Base-by-base conservation (phyloP, 1,140 invertebrate species). In the Hirudo medicinalis region DNA sequence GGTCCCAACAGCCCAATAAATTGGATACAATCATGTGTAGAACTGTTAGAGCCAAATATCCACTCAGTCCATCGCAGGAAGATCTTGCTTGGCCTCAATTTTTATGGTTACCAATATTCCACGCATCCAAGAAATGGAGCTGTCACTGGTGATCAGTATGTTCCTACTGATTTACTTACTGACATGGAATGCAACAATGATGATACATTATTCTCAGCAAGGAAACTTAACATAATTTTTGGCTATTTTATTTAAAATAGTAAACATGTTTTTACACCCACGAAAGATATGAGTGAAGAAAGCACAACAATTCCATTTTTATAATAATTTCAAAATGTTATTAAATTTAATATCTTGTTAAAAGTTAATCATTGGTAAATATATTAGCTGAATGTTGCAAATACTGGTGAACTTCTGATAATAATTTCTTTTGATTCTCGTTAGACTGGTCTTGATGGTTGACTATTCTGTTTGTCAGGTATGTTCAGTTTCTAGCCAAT, bases 71-170 rank as follows among this genome's bases (percentile, higher is more conserved):
- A 87, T 75, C 83, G 90, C 69, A 77, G 82, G 9, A 91, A 95
- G 83, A 90, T 96, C 69, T 82, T 95, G 43, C 79, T 94, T 72
- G 94, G 94, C 9, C 78, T 96, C 2, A 97, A 96, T 83, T 93
- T 95, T 82, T 97, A 96, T 84, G 93, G 94, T 11, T 89, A 92
- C 79, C 89, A 90, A 76, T 94, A 90, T 77, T 89, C 87, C 0
- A 84, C 87, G 0, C 69, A 53, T 20, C 86, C 87, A 75, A 89
- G 88, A 25, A 88, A 88, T 9, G 88, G 88, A 43, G 86, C 91
- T 2, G 88, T 95, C 75, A 79, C 94, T 25, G 89, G 87, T 15
- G 84, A 86, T 40, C 87, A 91, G 76, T 94, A 89, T 82, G 83
- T 92, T 60, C 85, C 87, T 70, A 67, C 29, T 72, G 40, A 36